phyloP scores from a whole-genome alignment of 2,888 invertebrate species.

The Sycophila texana region DNA sequence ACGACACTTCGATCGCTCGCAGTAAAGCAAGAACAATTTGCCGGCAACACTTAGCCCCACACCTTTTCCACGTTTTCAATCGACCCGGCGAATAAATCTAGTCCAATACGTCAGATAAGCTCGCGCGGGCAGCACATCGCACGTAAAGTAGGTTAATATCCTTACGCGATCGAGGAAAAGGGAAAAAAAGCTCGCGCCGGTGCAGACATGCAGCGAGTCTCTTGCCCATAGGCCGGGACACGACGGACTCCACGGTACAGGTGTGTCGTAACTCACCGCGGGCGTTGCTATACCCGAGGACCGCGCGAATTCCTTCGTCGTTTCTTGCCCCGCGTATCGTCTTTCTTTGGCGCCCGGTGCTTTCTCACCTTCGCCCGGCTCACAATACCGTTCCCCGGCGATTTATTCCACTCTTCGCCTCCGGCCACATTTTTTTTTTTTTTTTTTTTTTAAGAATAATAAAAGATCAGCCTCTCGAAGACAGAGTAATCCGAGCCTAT shows the following conservation, averaged over 20 bases:
- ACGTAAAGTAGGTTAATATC: no score
- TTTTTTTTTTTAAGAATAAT: neutral
- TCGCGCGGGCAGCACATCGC: no score
- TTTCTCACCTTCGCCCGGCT: neutral
- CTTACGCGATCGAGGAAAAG: no score
- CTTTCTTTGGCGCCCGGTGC: slow-evolving; percentile 25
- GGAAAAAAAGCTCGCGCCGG: no score
- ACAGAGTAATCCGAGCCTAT: slow-evolving; percentile 38
- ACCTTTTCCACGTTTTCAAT: no score
- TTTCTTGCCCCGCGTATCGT: slow-evolving; percentile 19
- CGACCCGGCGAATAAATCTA: neutral
- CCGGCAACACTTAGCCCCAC: no score
- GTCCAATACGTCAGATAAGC: no score
- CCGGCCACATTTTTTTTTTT: neutral
- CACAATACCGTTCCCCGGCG: slow-evolving; percentile 8
- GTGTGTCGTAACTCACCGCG: slow-evolving; percentile 52
- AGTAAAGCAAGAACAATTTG: no score
- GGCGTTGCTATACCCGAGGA: slow-evolving; percentile 36
- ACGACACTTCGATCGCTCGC: no score
- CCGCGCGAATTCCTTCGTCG: slow-evolving; percentile 41
- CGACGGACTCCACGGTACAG: slow-evolving; percentile 6
- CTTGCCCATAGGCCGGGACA: neutral
- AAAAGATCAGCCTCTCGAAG: neutral
- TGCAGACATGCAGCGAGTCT: no score
- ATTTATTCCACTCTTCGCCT: slow-evolving; percentile 29